Evolutionary conservation across 2,888 invertebrate species (phyloP).

Genomic region (Ecdyonurus torrentis): DNA sequence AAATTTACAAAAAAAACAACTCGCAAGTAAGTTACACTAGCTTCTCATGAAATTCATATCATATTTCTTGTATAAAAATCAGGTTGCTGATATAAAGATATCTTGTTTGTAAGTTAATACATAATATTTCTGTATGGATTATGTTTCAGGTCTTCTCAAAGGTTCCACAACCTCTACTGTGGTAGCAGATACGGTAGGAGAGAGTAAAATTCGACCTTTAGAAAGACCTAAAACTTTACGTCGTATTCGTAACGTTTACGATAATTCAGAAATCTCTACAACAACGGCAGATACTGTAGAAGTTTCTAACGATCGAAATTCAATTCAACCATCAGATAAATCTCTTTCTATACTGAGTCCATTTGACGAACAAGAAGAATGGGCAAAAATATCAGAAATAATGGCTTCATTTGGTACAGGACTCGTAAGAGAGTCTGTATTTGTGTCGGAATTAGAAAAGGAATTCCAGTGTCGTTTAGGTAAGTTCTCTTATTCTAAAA

Average conservation of each 20-base stretch:
- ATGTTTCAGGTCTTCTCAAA: conserved; percentile 55
- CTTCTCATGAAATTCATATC: no score
- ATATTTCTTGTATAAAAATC: no score
- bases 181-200: conserved; percentile 18
- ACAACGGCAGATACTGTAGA: conserved; percentile 5
- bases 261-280: conserved; percentile 22
- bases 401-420: conserved; percentile 87
- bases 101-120: no score
- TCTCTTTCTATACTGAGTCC: conserved; percentile 56
- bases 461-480: conserved; percentile 60
- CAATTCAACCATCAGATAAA: conserved; percentile 30
- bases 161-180: conserved; percentile 58
- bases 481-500: no score
- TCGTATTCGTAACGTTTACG: conserved; percentile 57
- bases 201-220: conserved; percentile 36
- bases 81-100: no score
- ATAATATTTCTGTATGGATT: no score
- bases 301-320: conserved; percentile 17
- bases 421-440: conserved; percentile 57
- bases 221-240: conserved; percentile 60
- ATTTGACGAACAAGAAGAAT: conserved; percentile 88
- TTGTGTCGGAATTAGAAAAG: conserved; percentile 60
- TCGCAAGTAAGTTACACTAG: no score
- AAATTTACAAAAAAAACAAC: no score
- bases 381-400: conserved; percentile 91